Evolutionary conservation across 2,888 invertebrate genomes (phyloP), one percentile per base, ranked within the genome.

Genomic region (Ectemnius lituratus): DNA sequence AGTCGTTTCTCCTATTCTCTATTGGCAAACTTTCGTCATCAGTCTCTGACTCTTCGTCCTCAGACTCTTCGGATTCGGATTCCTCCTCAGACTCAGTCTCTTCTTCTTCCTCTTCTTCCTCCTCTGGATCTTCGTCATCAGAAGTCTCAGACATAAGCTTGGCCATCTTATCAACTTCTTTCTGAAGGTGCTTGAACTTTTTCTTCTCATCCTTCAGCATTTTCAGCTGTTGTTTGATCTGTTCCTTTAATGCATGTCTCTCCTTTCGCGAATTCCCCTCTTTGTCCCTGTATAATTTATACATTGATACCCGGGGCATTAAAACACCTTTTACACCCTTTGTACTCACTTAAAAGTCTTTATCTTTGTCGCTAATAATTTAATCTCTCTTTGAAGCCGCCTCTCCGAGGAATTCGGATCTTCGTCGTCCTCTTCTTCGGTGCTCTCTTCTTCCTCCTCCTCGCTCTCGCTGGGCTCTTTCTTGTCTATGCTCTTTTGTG

Each of bases 141-240:
- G 94, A 95, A 2, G 94, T 94, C 85, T 96, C 96, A 84, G 95
- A 96, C 95, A 97, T 95, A 87, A 97, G 93, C 16, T 95, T 95
- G 0, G 97, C 97, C 97, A 97, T 97, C 91, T 97, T 97, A 87
- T 97, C 96, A 11, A 97, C 97, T 91, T 97, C 97, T 81, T 96
- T 96, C 89, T 97, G 96, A 57, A 97, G 91, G 82, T 94, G 94
- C 87, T 95, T 96, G 91, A 95, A 96, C 91, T 96, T 96, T 86
- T 95, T 95, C 87, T 95, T 96, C 85, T 96, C 97, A 56, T 95
- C 95, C 84, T 94, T 95, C 67, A 96, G 93, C 66, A 95, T 93
- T 8, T 93, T 93, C 84, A 96, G 96, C 89, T 96, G 95, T 87
- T 96, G 96, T 86, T 96, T 96, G 88, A 97, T 94, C 69, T 96